Evolutionary conservation across 2,113 vertebrate genomes (phyloP).

Genomic region (Hassar affinis): DNA sequence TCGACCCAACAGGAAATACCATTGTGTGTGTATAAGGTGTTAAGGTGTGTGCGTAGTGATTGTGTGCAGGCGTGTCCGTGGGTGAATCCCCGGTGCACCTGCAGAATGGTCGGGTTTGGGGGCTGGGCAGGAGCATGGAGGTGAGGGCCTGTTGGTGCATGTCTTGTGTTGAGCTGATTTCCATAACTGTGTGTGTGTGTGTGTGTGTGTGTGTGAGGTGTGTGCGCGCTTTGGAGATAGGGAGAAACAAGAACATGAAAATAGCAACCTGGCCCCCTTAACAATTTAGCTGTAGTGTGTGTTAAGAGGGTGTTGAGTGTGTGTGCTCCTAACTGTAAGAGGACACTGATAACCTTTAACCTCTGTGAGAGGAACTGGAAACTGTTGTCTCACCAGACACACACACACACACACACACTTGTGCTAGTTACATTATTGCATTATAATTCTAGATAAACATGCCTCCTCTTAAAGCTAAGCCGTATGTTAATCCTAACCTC

Average conservation of each 20-base stretch:
- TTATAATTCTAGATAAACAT: not conserved
- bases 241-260: constrained; percentile 13
- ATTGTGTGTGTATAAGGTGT: constrained; percentile 51
- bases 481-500: not conserved
- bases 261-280: constrained; percentile 37
- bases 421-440: not conserved
- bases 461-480: not conserved
- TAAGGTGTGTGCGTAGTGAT: constrained; percentile 51
- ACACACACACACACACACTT: not conserved
- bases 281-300: constrained; percentile 37
- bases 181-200: constrained; percentile 21
- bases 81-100: constrained; percentile 36
- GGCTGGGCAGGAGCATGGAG: not conserved
- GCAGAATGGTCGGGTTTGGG: constrained; percentile 15
- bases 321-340: constrained; percentile 36
- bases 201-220: constrained; percentile 6
- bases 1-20: constrained; percentile 63
- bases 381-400: not conserved
- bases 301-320: constrained; percentile 47
- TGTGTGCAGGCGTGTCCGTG: constrained; percentile 29
- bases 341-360: constrained; percentile 51
- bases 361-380: constrained; percentile 37
- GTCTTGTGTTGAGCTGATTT: constrained; percentile 17
- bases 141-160: not conserved
- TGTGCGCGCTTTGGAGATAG: constrained; percentile 5